These are phyloP conservation scores for Conopomorpha cramerella DNA, from an alignment of 1,140 invertebrate genomes.

Conservation along the genomic window DNA sequence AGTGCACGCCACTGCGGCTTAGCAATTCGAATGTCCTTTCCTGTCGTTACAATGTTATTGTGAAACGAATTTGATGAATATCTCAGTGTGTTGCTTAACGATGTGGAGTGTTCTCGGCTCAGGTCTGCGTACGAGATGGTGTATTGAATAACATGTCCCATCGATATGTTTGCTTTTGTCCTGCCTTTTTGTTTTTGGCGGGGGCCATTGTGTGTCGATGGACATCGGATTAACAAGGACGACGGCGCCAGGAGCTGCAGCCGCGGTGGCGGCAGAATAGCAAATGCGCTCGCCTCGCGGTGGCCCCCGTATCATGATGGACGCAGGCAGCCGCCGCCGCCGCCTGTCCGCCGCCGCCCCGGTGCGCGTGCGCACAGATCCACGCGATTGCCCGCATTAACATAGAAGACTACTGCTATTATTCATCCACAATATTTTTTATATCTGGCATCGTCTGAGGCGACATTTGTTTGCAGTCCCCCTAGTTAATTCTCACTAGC, in stretches of 20 bases:
- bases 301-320: slow-evolving; percentile 16
- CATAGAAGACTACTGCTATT: too few species aligned
- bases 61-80: too few species aligned
- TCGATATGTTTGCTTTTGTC: slow-evolving; percentile 21
- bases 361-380: slow-evolving; percentile 13
- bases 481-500: slow-evolving; percentile 16
- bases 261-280: slow-evolving; percentile 22
- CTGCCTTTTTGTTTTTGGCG: slow-evolving; percentile 25
- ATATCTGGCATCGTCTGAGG: too few species aligned
- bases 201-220: slow-evolving; percentile 24
- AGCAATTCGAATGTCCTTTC: too few species aligned
- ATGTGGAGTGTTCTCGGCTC: too few species aligned
- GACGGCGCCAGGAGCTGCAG: slow-evolving; percentile 29
- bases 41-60: too few species aligned
- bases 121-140: too few species aligned
- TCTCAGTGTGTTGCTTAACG: too few species aligned
- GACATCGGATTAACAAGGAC: slow-evolving; percentile 37
- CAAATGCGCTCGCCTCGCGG: slow-evolving; percentile 29
- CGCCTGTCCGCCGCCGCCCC: slow-evolving; percentile 4
- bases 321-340: background rate
- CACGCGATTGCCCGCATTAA: slow-evolving; percentile 17
- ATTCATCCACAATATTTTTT: too few species aligned
- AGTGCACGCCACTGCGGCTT: too few species aligned
- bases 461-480: too few species aligned
- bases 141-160: too few species aligned